These are phyloP conservation scores for Hucho hucho DNA, from an alignment of 2,113 vertebrate species.

Conservation along the genomic window DNA sequence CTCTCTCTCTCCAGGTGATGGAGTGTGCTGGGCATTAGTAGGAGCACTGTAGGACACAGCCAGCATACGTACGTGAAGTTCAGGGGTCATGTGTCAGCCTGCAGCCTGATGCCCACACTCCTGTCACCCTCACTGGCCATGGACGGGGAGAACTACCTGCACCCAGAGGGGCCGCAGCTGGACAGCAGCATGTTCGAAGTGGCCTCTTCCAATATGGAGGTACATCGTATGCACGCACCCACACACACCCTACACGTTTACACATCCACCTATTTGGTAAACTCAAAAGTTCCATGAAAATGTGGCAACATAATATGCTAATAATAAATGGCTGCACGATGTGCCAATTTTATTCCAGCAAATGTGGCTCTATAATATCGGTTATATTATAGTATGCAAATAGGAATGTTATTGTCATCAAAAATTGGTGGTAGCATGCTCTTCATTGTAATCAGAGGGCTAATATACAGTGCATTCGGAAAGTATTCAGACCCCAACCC, in stretches of 20 bases:
- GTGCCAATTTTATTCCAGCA: too few species aligned
- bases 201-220: slow-evolving; percentile 67
- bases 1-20: slow-evolving; percentile 65
- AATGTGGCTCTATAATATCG: too few species aligned
- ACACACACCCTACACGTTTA: neutral
- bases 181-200: slow-evolving; percentile 68
- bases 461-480: too few species aligned
- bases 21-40: slow-evolving; percentile 52
- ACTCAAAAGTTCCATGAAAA: too few species aligned
- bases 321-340: too few species aligned
- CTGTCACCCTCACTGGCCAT: slow-evolving; percentile 71
- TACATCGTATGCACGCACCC: slow-evolving; percentile 10
- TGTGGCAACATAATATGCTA: too few species aligned
- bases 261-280: neutral
- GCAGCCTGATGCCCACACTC: slow-evolving; percentile 75
- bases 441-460: too few species aligned
- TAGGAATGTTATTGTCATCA: too few species aligned
- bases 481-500: too few species aligned
- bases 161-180: slow-evolving; percentile 74
- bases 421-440: too few species aligned
- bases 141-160: slow-evolving; percentile 79
- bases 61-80: slow-evolving; percentile 47
- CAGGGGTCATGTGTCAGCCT: slow-evolving; percentile 64
- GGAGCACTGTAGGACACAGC: slow-evolving; percentile 49
- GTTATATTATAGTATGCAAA: too few species aligned